These are phyloP conservation scores for Picus viridis DNA, from an alignment of 2,797 vertebrate species.

Conservation along the genomic window DNA sequence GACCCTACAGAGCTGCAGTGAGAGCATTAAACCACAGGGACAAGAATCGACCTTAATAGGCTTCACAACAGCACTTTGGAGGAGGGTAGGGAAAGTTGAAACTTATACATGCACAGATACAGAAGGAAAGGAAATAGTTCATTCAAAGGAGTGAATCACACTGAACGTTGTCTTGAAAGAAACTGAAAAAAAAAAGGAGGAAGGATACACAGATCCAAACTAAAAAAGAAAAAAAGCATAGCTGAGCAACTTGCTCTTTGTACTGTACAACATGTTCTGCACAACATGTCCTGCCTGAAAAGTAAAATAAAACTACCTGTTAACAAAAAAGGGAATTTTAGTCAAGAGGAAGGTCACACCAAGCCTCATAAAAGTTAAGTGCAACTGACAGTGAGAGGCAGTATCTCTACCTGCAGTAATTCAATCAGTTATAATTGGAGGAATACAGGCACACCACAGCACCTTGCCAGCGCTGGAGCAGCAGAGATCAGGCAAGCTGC, in stretches of 20 bases:
- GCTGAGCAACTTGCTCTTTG: not conserved
- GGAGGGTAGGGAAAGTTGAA: not conserved
- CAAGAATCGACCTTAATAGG: not conserved
- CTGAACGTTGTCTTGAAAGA: not conserved
- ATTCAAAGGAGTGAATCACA: not conserved
- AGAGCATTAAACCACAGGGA: not conserved
- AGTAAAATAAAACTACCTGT: not conserved
- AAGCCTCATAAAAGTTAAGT: not conserved
- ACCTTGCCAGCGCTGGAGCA: rapidly evolving
- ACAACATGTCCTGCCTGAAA: not conserved
- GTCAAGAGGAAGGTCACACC: not conserved
- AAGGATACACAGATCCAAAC: not conserved
- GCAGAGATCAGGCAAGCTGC: not conserved
- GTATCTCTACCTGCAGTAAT: not conserved
- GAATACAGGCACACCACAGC: not conserved
- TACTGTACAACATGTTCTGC: not conserved
- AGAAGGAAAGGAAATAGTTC: not conserved
- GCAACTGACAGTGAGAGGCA: not conserved
- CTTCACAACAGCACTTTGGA: not conserved
- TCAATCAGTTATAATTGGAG: not conserved
- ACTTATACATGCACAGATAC: not conserved
- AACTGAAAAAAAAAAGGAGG: not conserved
- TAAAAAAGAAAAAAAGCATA: not conserved
- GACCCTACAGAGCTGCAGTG: not conserved
- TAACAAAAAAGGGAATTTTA: not conserved